phyloP scores from a whole-genome alignment of 1,140 invertebrate genomes.

The Phthorimaea operculella region DNA sequence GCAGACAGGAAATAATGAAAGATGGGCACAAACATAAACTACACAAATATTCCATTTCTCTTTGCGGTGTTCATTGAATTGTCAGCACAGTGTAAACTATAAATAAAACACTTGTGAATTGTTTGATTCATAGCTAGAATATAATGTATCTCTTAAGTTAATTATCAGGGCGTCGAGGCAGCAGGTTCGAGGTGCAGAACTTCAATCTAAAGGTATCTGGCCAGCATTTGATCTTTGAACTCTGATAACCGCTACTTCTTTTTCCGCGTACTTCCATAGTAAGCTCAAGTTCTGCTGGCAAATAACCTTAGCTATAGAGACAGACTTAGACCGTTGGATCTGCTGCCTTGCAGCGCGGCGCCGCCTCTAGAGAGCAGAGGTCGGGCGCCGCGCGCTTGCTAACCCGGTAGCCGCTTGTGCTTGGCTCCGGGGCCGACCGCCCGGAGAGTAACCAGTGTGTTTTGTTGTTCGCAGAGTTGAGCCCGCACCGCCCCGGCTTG shows the following conservation, averaged over 20 bases:
- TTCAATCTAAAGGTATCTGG: slow-evolving; percentile 21
- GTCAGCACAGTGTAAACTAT: not conserved
- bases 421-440: slow-evolving; percentile 51
- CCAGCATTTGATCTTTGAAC: slow-evolving; percentile 17
- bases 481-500: slow-evolving; percentile 64
- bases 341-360: slow-evolving; percentile 12
- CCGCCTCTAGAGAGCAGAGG: slow-evolving; percentile 3
- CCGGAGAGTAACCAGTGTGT: slow-evolving; percentile 65
- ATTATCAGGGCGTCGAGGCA: slow-evolving; percentile 6
- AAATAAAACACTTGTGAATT: not conserved
- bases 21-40: not conserved
- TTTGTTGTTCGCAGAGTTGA: slow-evolving; percentile 69
- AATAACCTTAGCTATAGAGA: slow-evolving; percentile 24
- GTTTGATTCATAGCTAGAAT: no score
- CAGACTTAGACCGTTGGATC: slow-evolving; percentile 15
- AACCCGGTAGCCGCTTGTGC: slow-evolving; percentile 64
- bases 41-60: not conserved
- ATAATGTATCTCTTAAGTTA: not conserved
- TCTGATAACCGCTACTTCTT: slow-evolving; percentile 22
- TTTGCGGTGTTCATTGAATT: not conserved
- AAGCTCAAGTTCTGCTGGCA: slow-evolving; percentile 20
- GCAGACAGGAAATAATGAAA: slow-evolving; percentile 1
- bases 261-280: slow-evolving; percentile 20
- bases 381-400: slow-evolving; percentile 47
- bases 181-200: slow-evolving; percentile 21